Evolutionary conservation across 92 coral and sea anemone genomes (phyloP).

Genomic region (Muricea muricata): DNA sequence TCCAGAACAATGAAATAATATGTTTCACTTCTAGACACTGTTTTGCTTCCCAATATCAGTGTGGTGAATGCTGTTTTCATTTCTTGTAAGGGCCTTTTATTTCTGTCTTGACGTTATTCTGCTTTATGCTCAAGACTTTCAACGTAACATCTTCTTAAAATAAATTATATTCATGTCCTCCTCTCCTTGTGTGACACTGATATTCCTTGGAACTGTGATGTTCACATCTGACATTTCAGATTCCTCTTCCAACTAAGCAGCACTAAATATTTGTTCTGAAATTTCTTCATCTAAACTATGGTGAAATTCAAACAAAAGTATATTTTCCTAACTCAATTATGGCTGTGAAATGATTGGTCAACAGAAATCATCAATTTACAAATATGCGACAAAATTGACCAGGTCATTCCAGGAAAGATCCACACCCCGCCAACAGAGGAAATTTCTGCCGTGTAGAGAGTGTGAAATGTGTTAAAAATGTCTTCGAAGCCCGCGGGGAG

Average conservation of each 20-base stretch:
- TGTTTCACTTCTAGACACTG: neutral
- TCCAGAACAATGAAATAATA: neutral
- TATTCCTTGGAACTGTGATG: neutral
- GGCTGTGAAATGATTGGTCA: no score
- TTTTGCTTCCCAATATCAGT: neutral
- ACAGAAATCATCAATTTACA: no score
- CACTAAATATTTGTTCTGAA: conserved; percentile 1
- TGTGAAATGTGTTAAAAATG: no score
- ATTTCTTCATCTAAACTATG: neutral
- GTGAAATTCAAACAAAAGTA: neutral
- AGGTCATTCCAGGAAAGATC: no score
- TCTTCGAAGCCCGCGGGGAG: no score
- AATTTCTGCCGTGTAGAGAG: no score
- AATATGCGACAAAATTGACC: no score
- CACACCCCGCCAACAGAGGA: no score
- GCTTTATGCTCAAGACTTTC: conserved; percentile 17
- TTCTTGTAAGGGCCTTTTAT: neutral
- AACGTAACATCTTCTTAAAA: no score
- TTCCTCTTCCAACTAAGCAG: neutral
- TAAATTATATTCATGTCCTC: neutral
- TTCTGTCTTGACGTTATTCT: conserved; percentile 8
- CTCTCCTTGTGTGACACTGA: conserved; percentile 15
- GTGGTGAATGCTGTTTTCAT: neutral
- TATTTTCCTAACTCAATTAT: no score
- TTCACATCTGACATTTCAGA: neutral